Evolutionary conservation across 2,797 vertebrate species (phyloP).

Genomic region (Vultur gryphus): DNA sequence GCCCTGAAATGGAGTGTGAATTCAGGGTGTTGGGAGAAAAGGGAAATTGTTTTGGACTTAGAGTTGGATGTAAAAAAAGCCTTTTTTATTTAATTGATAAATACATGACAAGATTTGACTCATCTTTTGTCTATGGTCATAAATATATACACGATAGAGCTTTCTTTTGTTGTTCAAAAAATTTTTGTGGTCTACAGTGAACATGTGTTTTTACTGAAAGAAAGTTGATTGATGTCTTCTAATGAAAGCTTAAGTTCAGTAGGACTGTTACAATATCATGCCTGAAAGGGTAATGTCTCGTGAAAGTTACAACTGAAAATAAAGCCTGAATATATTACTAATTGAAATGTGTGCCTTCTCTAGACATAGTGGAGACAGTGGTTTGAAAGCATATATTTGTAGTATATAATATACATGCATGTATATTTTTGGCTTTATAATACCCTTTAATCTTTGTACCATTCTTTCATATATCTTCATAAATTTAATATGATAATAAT

Average conservation of each 20-base stretch:
- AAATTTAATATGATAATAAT: constrained; percentile 56
- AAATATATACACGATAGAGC: neutral
- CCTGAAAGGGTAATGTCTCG: constrained; percentile 32
- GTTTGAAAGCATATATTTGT: constrained; percentile 47
- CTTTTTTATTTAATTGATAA: neutral
- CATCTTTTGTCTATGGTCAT: neutral
- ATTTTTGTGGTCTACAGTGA: constrained; percentile 1
- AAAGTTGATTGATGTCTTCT: constrained; percentile 44
- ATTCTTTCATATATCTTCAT: constrained; percentile 45
- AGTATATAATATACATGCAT: neutral
- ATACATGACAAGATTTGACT: neutral
- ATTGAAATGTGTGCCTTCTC: constrained; percentile 53
- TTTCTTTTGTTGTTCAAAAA: constrained; percentile 10
- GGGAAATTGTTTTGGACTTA: neutral
- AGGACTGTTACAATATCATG: constrained; percentile 21
- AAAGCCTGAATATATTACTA: constrained; percentile 49
- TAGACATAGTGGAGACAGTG: constrained; percentile 68
- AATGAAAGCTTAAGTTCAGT: constrained; percentile 29
- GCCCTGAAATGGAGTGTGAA: neutral
- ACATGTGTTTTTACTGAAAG: constrained; percentile 54
- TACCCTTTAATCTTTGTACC: constrained; percentile 54
- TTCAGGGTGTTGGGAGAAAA: neutral
- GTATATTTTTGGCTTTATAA: constrained; percentile 55
- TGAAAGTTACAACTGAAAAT: constrained; percentile 45
- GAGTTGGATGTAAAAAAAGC: neutral